A percentile compares a stretch with the other conserved stretches of the same genome.
These are phyloP conservation scores for Linurgus olivaceus DNA, from an alignment of 2,797 vertebrate species.

Conservation along the genomic window DNA sequence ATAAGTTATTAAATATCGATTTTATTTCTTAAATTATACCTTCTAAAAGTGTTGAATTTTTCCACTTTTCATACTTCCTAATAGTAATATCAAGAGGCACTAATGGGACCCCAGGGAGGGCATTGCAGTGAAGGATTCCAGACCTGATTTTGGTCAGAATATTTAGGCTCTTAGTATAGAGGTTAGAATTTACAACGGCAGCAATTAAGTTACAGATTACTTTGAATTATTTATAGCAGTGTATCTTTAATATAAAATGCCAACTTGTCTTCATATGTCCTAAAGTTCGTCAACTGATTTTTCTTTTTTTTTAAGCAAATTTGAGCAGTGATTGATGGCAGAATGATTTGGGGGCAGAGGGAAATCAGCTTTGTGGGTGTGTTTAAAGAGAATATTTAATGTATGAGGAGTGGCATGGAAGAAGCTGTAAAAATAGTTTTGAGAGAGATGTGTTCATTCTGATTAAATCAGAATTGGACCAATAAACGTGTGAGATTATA, in stretches of 20 bases:
- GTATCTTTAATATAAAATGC: not conserved
- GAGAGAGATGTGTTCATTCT: not conserved
- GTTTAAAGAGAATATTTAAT: not conserved
- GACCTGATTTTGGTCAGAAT: not conserved
- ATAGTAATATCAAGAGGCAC: not conserved
- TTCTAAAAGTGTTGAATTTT: not conserved
- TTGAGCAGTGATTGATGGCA: not conserved
- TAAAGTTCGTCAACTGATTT: not conserved
- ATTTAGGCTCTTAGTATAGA: not conserved
- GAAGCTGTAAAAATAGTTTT: not conserved
- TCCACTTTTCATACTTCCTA: accelerated
- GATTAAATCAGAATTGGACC: not conserved
- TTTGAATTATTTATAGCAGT: not conserved
- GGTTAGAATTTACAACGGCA: not conserved
- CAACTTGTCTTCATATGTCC: not conserved
- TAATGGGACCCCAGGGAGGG: not conserved
- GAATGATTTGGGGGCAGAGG: not conserved
- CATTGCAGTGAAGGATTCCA: not conserved
- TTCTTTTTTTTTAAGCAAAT: not conserved
- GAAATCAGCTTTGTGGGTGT: not conserved
- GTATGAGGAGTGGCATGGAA: not conserved
- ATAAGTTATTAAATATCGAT: not conserved
- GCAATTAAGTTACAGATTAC: not conserved
- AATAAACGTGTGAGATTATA: not conserved
- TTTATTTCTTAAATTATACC: not conserved